Base-by-base conservation (phyloP, 2,797 vertebrate genomes). In the Gastrophryne carolinensis region DNA sequence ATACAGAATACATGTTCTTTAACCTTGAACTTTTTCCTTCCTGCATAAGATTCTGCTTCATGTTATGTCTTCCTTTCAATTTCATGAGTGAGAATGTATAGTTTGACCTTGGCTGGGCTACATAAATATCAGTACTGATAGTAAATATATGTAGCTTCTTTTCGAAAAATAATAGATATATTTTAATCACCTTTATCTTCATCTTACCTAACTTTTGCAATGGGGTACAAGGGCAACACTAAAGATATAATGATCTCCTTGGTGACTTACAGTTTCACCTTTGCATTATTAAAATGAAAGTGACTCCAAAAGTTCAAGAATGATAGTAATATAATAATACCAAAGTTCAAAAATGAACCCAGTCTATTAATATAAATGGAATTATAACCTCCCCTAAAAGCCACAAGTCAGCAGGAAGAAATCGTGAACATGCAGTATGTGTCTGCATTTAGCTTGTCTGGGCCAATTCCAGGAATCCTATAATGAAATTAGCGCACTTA, bases 291-390 rank as follows among this genome's bases (percentile, higher is more conserved):
- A 52, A 72, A 37, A 41, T 3, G 1, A 29, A 62, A 57, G 57
- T 72, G 57, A 57, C 57, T 24, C 30, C 30, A 61, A 12, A 50
- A 72, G 69, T 72, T 62, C 57, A 72, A 72, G 69, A 62, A 50
- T 52, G 62, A 72, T 62, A 39, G 44, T 29, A 5, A 72, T 34
- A 61, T 50, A n/a, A 44, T 10, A 34, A 71, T 61, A 34, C 68
- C 29, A 35, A 24, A 35, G 29, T 30, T 23, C n/a, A 29, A n/a
- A 50, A 5, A 50, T n/a, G 9, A 32, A 35, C 39, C 35, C 26
- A 49, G 47, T 50, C 41, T 21, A 52, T 72, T 72, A 72, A 60
- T 35, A 19, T 50, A 71, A 60, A 60, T 60, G 17, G 41, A n/a
- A 61, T 60, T 71, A 47, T 26, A 34, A 19, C 29, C 27, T 70